phyloP scores from a whole-genome alignment of 2,113 vertebrate species.

The Deroptyus accipitrinus region DNA sequence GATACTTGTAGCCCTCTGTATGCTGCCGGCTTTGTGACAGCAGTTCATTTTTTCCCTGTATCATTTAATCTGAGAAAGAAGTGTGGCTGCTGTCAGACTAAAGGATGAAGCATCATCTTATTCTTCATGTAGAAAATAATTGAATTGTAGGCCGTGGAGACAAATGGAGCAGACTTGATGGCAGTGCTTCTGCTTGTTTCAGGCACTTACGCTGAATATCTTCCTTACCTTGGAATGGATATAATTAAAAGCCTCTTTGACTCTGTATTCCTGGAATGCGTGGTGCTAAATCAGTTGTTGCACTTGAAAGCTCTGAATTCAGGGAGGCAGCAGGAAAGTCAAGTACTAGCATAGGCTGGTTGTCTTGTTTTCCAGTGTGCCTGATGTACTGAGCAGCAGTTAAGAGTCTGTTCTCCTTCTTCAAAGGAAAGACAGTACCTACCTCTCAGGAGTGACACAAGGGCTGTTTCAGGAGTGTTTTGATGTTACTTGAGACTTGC shows the following conservation, averaged over 20 bases:
- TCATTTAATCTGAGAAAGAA: background rate
- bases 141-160: background rate
- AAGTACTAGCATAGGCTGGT: background rate
- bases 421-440: slow-evolving; percentile 20
- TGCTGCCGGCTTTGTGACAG: background rate
- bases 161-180: background rate
- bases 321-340: background rate
- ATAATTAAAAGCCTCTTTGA: background rate
- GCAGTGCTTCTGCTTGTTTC: background rate
- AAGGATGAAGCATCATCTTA: background rate
- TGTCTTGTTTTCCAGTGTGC: background rate
- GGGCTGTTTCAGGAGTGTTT: slow-evolving; percentile 22
- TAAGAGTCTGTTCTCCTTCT: background rate
- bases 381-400: background rate
- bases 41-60: background rate
- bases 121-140: background rate
- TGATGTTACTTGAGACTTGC: background rate
- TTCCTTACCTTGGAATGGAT: background rate
- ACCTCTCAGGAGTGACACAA: slow-evolving; percentile 40
- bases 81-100: background rate
- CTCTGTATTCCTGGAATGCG: background rate
- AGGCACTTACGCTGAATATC: background rate
- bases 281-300: background rate
- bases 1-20: background rate
- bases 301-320: background rate